phyloP scores from a whole-genome alignment of 2,797 vertebrate genomes.

The Anolis apletophallus region DNA sequence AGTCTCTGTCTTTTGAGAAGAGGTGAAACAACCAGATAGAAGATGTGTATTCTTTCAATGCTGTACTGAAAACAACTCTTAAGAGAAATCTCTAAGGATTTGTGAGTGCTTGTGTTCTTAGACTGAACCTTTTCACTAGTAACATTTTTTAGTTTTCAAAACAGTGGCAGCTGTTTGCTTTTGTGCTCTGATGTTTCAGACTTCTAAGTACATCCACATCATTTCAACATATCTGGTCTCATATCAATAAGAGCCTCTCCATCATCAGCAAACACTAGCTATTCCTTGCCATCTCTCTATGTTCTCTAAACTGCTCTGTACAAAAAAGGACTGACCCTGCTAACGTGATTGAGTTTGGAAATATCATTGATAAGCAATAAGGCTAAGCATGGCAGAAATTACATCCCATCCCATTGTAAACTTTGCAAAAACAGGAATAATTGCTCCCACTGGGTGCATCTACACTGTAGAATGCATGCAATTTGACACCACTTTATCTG shows the following conservation, averaged over 20 bases:
- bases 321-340: too few relatives aligned
- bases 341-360: too few relatives aligned
- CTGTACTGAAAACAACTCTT: background rate
- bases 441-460: too few relatives aligned
- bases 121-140: background rate
- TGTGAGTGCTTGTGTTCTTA: background rate
- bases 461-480: too few relatives aligned
- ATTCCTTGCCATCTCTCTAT: background rate
- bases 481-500: too few relatives aligned
- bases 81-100: background rate
- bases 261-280: background rate
- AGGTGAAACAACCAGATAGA: background rate
- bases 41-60: background rate
- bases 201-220: background rate
- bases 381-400: too few relatives aligned
- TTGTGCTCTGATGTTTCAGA: background rate
- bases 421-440: too few relatives aligned
- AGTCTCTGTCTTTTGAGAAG: background rate
- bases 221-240: background rate
- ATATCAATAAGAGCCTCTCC: too few relatives aligned
- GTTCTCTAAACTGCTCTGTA: too few relatives aligned
- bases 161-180: background rate
- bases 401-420: too few relatives aligned
- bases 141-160: background rate
- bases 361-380: too few relatives aligned